phyloP scores from a whole-genome alignment of 2,113 vertebrate genomes.

The Saccopteryx leptura region DNA sequence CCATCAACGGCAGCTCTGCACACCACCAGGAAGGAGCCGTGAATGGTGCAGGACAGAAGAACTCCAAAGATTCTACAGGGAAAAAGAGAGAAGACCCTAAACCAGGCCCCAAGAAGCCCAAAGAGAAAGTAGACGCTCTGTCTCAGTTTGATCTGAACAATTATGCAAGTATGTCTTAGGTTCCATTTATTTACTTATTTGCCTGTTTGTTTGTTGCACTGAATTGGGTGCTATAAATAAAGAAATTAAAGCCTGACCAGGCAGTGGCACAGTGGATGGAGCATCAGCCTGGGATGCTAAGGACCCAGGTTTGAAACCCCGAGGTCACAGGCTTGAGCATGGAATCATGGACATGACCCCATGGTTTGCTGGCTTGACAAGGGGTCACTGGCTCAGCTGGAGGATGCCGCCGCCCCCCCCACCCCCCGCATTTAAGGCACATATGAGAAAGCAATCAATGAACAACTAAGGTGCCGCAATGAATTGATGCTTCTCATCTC shows the following conservation, averaged over 20 bases:
- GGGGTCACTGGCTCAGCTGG: no score
- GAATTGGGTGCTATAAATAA: not conserved
- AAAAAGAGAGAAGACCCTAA: constrained; percentile 97
- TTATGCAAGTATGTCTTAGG: constrained; percentile 95
- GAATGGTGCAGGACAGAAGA: constrained; percentile 88
- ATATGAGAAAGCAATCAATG: no score
- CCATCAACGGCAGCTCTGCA: constrained; percentile 82
- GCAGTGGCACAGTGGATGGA: no score
- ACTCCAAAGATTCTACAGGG: constrained; percentile 90
- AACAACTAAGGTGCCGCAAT: no score
- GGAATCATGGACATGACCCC: no score
- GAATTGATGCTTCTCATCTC: no score
- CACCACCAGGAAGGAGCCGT: constrained; percentile 90
- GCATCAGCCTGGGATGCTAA: no score
- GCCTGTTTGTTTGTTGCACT: not conserved
- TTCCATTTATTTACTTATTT: not conserved
- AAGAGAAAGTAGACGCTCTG: constrained; percentile 97
- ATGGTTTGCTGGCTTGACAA: no score
- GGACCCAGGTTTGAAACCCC: no score
- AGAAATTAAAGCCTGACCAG: not conserved
- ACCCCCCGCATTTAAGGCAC: no score
- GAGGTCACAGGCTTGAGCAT: no score
- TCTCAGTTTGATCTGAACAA: constrained; percentile 99
- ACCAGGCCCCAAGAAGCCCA: constrained; percentile 95
- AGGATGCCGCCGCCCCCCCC: no score